A percentile compares a stretch with the other conserved stretches of the same genome.
Conservation (phyloP, 2,888 invertebrate species). For the Aricia artaxerxes region DNA sequence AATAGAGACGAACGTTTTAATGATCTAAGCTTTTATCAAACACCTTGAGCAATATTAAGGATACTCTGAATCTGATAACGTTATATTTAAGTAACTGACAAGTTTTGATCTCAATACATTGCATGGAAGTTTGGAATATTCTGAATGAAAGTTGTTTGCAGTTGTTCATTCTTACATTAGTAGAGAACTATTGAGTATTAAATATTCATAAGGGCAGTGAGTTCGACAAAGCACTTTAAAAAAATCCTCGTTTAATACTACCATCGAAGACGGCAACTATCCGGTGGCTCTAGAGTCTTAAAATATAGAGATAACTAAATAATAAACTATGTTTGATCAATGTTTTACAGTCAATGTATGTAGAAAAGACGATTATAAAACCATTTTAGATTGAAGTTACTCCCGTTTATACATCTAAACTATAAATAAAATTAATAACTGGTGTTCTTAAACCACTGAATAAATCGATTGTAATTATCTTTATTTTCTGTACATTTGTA, state of each 20-base stretch:
- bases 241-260: neutral
- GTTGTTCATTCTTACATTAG: constrained; percentile 21
- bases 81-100: neutral
- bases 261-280: constrained; percentile 8
- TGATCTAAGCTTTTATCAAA: constrained; percentile 19
- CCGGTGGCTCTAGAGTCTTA: constrained; percentile 18
- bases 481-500: constrained; percentile 30
- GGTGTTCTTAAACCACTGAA: constrained; percentile 25
- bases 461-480: neutral
- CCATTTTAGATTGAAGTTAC: neutral
- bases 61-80: neutral
- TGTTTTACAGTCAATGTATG: neutral
- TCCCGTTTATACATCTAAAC: neutral
- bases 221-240: constrained; percentile 10
- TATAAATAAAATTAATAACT: constrained; percentile 29
- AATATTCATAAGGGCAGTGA: constrained; percentile 29
- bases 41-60: constrained; percentile 17
- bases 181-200: constrained; percentile 30
- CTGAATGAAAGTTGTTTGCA: neutral
- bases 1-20: neutral
- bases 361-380: neutral
- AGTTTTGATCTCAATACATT: neutral
- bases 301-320: constrained; percentile 6
- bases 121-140: neutral
- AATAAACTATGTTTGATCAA: neutral